These are phyloP conservation scores for Picus viridis DNA, from an alignment of 2,797 vertebrate genomes.

Conservation along the genomic window DNA sequence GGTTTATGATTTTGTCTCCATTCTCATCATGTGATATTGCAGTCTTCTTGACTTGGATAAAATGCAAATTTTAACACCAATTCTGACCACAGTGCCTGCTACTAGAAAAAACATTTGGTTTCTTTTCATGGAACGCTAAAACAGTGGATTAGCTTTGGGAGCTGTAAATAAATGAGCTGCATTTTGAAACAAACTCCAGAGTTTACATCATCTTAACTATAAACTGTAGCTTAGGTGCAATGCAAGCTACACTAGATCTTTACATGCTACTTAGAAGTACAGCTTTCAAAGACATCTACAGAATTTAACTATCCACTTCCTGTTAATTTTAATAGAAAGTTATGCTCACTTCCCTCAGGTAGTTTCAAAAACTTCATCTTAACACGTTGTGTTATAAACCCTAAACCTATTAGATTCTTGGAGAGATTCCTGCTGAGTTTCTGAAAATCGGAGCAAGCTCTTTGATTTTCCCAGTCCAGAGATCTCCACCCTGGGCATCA, in stretches of 20 bases:
- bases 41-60: background rate
- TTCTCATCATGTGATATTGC: background rate
- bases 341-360: slow-evolving; percentile 3
- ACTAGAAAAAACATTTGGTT: slow-evolving; percentile 27
- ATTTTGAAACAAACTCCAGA: slow-evolving; percentile 25
- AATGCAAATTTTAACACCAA: background rate
- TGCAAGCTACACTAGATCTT: slow-evolving; percentile 36
- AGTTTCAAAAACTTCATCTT: slow-evolving; percentile 42
- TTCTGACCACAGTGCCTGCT: background rate
- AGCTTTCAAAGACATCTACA: slow-evolving; percentile 29
- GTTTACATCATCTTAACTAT: slow-evolving; percentile 41
- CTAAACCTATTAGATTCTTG: background rate
- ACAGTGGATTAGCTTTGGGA: slow-evolving; percentile 39
- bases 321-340: slow-evolving; percentile 41
- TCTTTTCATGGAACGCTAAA: slow-evolving; percentile 20
- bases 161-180: slow-evolving; percentile 38
- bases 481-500: background rate
- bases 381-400: background rate
- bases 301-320: slow-evolving; percentile 45
- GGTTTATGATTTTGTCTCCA: background rate
- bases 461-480: background rate
- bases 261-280: slow-evolving; percentile 23
- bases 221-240: slow-evolving; percentile 48
- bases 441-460: background rate
- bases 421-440: slow-evolving; percentile 10